Base-by-base conservation (phyloP, 2,113 vertebrate genomes). In the Burhinus bistriatus region DNA sequence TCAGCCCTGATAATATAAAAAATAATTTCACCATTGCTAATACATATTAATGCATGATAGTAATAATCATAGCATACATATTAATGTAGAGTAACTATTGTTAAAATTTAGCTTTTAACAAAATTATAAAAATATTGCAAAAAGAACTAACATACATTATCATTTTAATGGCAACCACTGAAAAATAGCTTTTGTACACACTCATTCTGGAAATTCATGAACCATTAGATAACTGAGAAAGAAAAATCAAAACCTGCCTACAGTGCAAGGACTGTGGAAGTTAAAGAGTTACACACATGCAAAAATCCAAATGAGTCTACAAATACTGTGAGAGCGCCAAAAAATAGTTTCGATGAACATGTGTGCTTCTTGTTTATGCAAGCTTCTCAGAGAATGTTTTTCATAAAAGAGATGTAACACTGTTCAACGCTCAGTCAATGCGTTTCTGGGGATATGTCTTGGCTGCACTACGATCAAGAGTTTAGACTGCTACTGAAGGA, bases 401-500 rank as follows among this genome's bases (percentile, higher is more conserved):
- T 88, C 92, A 93, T 95, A 95, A 97, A 95, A 93, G 92, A 90
- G 95, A 79, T 95, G 80, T 95, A 95, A 77, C 81, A 68, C 85
- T 78, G 66, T 88, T 92, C 84, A 97, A 25, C 9, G 51, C 81
- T 92, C 91, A 94, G 83, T 69, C 83, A 86, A 93, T 94, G 58
- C 70, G 44, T 97, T 97, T 92, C 85, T 91, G 81, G 29, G 86
- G 78, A 68, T 92, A 88, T 36, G n/a, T 84, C 88, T 97, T 96
- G 93, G 95, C 91, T 96, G 88, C 2, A 5, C 71, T 93, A 23
- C 32, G 81, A 83, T 93, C 55, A 82, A 84, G 95, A 95, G 72
- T 93, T 96, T 95, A 95, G 81, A 61, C 88, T 93, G 96, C 96
- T 97, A 97, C 95, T 95, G 95, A 87, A 95, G 81, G 81, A 94